Conservation (phyloP, 2,797 vertebrate species). For the Pachyuromys duprasi region DNA sequence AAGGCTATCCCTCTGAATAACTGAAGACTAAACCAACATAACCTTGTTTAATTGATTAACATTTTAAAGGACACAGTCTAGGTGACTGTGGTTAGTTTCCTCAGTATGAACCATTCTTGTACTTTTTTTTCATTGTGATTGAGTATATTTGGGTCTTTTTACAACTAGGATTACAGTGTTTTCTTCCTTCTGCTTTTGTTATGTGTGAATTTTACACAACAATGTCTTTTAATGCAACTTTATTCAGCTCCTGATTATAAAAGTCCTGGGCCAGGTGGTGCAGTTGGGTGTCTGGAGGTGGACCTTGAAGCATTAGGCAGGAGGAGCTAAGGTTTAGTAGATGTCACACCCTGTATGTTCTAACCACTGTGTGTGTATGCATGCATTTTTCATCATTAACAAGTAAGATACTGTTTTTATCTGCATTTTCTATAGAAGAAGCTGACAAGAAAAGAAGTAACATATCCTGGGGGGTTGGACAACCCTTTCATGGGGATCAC, state of each 20-base stretch:
- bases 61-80: slow-evolving; percentile 56
- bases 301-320: background rate
- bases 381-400: background rate
- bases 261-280: background rate
- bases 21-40: slow-evolving; percentile 40
- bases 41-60: slow-evolving; percentile 58
- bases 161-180: background rate
- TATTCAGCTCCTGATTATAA: background rate
- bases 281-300: background rate
- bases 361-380: background rate
- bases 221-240: background rate
- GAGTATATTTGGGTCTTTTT: background rate
- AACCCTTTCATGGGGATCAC: background rate
- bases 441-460: background rate
- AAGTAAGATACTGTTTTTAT: background rate
- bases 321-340: background rate
- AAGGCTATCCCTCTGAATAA: slow-evolving; percentile 10
- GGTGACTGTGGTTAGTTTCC: slow-evolving; percentile 38
- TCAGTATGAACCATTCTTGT: background rate
- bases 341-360: background rate
- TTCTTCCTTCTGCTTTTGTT: background rate
- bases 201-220: background rate
- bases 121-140: background rate
- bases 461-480: background rate
- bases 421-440: slow-evolving; percentile 30